Evolutionary conservation across 2,888 invertebrate species (phyloP).

Genomic region (Coelopa pilipes): DNA sequence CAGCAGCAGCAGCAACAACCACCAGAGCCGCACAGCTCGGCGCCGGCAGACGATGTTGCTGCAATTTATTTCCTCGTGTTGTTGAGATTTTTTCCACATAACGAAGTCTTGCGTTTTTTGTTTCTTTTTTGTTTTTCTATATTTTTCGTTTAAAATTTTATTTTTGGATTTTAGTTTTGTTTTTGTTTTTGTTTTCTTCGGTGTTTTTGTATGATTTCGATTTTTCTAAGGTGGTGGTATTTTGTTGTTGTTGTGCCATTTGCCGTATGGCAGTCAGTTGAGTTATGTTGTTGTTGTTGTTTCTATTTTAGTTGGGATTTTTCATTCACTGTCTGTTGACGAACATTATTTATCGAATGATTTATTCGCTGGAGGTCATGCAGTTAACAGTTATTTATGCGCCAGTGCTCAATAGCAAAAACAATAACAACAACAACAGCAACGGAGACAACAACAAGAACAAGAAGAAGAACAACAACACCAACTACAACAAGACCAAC

Average conservation of each 20-base stretch:
- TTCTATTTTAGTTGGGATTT: too few relatives aligned
- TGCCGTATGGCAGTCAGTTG: too few relatives aligned
- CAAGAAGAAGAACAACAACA: too few relatives aligned
- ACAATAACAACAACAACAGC: too few relatives aligned
- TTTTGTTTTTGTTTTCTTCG: too few relatives aligned
- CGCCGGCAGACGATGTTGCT: background rate
- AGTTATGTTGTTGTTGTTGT: too few relatives aligned
- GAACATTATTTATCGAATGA: slow-evolving; percentile 12
- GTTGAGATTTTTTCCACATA: too few relatives aligned
- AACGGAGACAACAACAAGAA: too few relatives aligned
- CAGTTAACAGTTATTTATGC: slow-evolving; percentile 19
- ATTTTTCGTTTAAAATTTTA: too few relatives aligned
- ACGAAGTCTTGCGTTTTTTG: background rate
- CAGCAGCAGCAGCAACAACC: background rate
- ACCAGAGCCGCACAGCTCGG: background rate
- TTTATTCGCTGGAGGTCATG: slow-evolving; percentile 17
- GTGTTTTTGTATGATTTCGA: background rate
- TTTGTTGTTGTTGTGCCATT: background rate
- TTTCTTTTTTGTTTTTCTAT: background rate
- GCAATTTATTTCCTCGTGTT: too few relatives aligned
- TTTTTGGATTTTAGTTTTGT: background rate
- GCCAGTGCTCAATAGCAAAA: background rate
- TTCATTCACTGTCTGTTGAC: background rate
- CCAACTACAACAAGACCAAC: too few relatives aligned
- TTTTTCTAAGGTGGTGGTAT: background rate